These are phyloP conservation scores for Ochropleura leucogaster DNA, from an alignment of 2,888 invertebrate genomes.

Conservation along the genomic window DNA sequence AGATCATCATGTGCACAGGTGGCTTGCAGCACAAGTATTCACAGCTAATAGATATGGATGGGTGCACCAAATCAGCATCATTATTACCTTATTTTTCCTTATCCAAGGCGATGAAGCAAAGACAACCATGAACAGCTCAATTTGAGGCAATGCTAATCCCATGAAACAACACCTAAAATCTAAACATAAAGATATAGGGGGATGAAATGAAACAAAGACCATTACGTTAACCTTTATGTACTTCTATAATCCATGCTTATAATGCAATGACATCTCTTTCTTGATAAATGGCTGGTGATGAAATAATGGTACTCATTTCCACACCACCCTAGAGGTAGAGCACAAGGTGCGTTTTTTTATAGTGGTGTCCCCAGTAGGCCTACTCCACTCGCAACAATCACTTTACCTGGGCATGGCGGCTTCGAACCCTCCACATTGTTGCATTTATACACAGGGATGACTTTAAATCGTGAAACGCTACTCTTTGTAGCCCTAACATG, in stretches of 20 bases:
- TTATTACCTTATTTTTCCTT: not conserved
- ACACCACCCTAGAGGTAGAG: constrained; percentile 65
- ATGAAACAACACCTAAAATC: not conserved
- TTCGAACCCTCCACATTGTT: constrained; percentile 41
- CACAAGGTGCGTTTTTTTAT: constrained; percentile 66
- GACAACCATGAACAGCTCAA: not conserved
- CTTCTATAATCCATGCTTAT: not conserved
- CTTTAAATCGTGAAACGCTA: constrained; percentile 11
- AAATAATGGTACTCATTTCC: constrained; percentile 56
- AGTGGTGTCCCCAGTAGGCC: constrained; percentile 66
- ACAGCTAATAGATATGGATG: no score
- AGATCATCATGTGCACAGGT: no score
- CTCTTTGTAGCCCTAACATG: constrained; percentile 21
- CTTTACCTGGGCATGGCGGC: constrained; percentile 38
- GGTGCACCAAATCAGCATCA: not conserved
- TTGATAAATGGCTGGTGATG: not conserved
- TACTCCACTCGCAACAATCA: constrained; percentile 56
- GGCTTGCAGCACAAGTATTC: no score
- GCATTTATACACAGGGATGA: constrained; percentile 6
- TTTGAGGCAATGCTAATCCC: not conserved
- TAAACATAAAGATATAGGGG: not conserved
- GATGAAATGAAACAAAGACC: not conserved
- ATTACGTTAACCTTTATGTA: not conserved
- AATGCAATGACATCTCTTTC: not conserved
- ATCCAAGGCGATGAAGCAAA: not conserved